phyloP scores from a whole-genome alignment of 2,888 invertebrate species.

The Agrypnus murinus region DNA sequence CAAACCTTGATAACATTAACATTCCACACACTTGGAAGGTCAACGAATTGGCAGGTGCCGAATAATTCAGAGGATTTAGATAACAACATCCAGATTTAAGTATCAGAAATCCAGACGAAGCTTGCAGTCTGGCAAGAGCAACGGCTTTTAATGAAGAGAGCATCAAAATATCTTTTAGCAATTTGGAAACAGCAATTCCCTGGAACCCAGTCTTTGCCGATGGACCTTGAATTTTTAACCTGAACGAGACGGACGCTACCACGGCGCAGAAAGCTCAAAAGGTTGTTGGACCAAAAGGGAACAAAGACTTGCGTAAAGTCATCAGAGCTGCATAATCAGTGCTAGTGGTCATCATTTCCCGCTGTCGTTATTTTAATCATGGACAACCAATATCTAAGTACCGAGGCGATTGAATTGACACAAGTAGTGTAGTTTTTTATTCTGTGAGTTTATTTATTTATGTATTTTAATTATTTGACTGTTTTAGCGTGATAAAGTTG shows the following conservation, averaged over 20 bases:
- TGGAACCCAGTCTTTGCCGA: slow-evolving; percentile 55
- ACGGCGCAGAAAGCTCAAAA: slow-evolving; percentile 64
- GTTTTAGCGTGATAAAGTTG: too few species aligned
- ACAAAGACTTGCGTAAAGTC: slow-evolving; percentile 58
- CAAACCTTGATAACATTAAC: slow-evolving; percentile 44
- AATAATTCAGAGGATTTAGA: slow-evolving; percentile 31
- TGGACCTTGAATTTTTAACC: slow-evolving; percentile 63
- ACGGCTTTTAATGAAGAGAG: slow-evolving; percentile 23
- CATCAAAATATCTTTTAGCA: slow-evolving; percentile 56
- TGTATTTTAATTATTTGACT: too few species aligned
- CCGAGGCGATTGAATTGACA: too few species aligned
- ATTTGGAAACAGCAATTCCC: slow-evolving; percentile 56
- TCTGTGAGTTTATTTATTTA: too few species aligned
- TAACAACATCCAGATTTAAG: slow-evolving; percentile 46
- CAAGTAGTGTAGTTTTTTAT: too few species aligned
- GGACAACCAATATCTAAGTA: too few species aligned
- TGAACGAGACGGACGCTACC: slow-evolving; percentile 62
- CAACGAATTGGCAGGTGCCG: slow-evolving; percentile 42
- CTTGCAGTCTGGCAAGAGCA: slow-evolving; percentile 42
- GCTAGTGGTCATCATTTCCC: too few species aligned
- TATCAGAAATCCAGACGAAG: slow-evolving; percentile 56
- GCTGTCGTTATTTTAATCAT: too few species aligned
- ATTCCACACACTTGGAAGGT: slow-evolving; percentile 47
- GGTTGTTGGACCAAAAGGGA: slow-evolving; percentile 62
- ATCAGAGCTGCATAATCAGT: too few species aligned